Conservation (phyloP, 1,140 invertebrate genomes). For the Trichonephila clavata region DNA sequence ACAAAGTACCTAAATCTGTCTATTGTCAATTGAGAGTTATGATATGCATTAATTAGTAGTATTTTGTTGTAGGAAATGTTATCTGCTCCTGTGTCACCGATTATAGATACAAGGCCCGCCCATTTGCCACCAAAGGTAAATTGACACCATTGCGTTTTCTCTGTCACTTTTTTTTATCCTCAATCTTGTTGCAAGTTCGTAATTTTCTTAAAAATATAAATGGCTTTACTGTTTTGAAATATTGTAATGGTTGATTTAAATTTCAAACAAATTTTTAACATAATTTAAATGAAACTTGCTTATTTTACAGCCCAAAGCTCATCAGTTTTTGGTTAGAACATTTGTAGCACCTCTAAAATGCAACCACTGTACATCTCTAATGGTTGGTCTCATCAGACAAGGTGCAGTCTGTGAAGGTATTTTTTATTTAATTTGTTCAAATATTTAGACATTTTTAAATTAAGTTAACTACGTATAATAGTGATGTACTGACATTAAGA, state of each 20-base stretch:
- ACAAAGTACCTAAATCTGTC: too few relatives aligned
- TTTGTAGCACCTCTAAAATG: constrained; percentile 98
- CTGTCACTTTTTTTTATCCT: too few relatives aligned
- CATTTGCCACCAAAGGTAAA: constrained; percentile 65
- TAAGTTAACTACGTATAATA: too few relatives aligned
- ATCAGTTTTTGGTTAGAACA: constrained; percentile 96
- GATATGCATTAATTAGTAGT: neutral
- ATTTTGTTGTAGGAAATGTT: constrained; percentile 54
- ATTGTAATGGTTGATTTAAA: too few relatives aligned
- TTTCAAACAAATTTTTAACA: neutral
- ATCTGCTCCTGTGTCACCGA: constrained; percentile 68
- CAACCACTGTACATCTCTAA: constrained; percentile 97
- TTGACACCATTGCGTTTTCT: neutral
- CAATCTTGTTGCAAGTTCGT: neutral
- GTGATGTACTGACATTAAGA: too few relatives aligned
- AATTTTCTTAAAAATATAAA: neutral
- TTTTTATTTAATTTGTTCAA: neutral
- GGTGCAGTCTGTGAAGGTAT: constrained; percentile 93
- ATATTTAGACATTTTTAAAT: too few relatives aligned
- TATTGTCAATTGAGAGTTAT: too few relatives aligned
- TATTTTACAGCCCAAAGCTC: constrained; percentile 80
- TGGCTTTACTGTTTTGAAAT: too few relatives aligned
- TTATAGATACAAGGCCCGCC: constrained; percentile 62
- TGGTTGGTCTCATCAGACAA: constrained; percentile 93
- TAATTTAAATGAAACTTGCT: neutral